phyloP scores from a whole-genome alignment of 2,113 vertebrate genomes.

The Charina bottae region DNA sequence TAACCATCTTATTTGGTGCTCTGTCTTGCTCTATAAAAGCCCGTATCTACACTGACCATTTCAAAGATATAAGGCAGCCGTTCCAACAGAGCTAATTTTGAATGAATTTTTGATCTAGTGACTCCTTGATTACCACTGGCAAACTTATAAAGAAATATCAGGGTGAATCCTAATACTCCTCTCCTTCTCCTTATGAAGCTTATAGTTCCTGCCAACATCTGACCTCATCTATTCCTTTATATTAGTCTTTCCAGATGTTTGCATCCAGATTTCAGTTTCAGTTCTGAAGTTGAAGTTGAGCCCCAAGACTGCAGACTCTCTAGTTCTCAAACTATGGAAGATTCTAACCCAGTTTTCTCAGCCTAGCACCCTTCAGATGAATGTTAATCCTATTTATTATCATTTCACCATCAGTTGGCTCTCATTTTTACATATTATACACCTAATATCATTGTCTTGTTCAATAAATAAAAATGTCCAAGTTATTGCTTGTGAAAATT shows the following conservation, averaged over 20 bases:
- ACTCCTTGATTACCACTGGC: not conserved
- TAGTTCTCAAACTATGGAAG: not conserved
- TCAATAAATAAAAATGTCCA: slow-evolving; percentile 8
- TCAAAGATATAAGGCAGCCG: not conserved
- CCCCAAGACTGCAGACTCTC: not conserved
- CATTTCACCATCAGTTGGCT: not conserved
- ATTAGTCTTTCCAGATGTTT: slow-evolving; percentile 2
- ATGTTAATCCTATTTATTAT: not conserved
- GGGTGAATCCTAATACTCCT: not conserved
- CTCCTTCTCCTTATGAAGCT: not conserved
- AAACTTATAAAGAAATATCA: not conserved
- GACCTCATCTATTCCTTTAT: not conserved
- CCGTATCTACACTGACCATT: not conserved
- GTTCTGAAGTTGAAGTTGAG: slow-evolving; percentile 23
- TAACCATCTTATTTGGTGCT: not conserved
- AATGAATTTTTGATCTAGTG: not conserved
- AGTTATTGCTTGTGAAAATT: not conserved
- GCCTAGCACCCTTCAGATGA: not conserved
- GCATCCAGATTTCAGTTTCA: not conserved
- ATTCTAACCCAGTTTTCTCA: not conserved
- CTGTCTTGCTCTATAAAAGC: not conserved
- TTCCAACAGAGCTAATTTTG: not conserved
- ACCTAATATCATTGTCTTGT: not conserved
- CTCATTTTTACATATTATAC: not conserved
- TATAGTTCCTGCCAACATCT: not conserved